Conservation (phyloP, 2,888 invertebrate genomes). For the Melipona bicolor region DNA sequence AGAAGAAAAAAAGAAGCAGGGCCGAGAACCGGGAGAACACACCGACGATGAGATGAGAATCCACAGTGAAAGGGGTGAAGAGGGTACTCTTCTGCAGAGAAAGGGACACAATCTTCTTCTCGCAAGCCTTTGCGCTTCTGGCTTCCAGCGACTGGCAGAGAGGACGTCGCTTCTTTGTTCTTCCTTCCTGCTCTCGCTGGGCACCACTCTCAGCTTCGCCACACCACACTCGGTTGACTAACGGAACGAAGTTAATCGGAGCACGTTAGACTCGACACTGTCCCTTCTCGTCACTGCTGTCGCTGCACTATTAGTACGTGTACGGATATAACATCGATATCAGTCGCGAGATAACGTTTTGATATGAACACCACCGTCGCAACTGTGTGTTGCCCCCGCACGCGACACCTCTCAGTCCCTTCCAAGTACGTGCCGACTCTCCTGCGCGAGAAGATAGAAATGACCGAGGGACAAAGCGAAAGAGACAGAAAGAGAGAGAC, state of each 20-base stretch:
- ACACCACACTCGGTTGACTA: constrained; percentile 61
- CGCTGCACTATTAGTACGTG: constrained; percentile 15
- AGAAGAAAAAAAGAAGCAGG: constrained; percentile 35
- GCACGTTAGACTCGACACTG: constrained; percentile 56
- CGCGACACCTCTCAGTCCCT: constrained; percentile 33
- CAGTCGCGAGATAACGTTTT: constrained; percentile 10
- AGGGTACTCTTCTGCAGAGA: constrained; percentile 23
- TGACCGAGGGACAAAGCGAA: not conserved
- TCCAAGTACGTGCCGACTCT: not conserved
- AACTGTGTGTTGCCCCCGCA: not conserved
- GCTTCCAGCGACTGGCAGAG: constrained; percentile 56
- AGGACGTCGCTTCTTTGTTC: constrained; percentile 75
- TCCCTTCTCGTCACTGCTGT: constrained; percentile 44
- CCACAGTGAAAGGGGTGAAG: constrained; percentile 40
- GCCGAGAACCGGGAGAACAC: constrained; percentile 20
- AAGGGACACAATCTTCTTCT: constrained; percentile 47
- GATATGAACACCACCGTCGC: constrained; percentile 8
- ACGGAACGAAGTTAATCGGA: constrained; percentile 76
- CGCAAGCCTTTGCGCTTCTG: constrained; percentile 38
- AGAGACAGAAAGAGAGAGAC: not conserved
- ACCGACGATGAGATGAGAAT: constrained; percentile 33
- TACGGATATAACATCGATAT: not conserved
- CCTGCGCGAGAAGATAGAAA: constrained; percentile 10
- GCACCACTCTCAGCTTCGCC: constrained; percentile 55
- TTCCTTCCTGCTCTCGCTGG: constrained; percentile 68